Conservation (phyloP, 1,140 invertebrate genomes). For the Hypsibius dujardini region DNA sequence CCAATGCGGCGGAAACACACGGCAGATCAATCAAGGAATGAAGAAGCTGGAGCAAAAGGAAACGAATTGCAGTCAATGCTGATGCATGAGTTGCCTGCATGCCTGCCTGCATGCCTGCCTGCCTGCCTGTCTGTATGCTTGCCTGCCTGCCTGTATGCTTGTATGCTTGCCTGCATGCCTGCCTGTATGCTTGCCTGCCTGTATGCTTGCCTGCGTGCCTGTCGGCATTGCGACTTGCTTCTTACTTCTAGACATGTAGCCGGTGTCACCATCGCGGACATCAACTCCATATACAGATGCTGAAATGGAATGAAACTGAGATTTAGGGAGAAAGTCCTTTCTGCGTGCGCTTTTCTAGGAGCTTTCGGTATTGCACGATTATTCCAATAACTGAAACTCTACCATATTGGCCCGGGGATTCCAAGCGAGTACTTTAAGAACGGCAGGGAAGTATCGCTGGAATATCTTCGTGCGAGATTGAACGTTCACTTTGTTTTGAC, state of each 20-base stretch:
- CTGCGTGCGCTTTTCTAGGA: too few relatives aligned
- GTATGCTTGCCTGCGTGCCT: neutral
- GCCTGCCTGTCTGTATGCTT: too few relatives aligned
- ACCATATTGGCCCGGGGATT: conserved; percentile 3
- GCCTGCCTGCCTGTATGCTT: too few relatives aligned
- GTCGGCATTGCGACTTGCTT: neutral
- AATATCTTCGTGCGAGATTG: conserved; percentile 2
- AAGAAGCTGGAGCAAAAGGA: neutral
- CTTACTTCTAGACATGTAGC: neutral
- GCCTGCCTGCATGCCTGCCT: too few relatives aligned
- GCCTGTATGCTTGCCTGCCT: too few relatives aligned
- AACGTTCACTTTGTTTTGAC: neutral
- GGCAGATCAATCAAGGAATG: conserved; percentile 9
- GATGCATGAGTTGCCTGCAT: too few relatives aligned
- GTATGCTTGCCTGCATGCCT: too few relatives aligned
- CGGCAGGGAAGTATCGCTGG: neutral
- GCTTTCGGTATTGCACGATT: too few relatives aligned
- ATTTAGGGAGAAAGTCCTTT: too few relatives aligned
- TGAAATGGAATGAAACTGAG: too few relatives aligned
- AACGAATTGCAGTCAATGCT: too few relatives aligned
- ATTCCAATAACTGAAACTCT: too few relatives aligned
- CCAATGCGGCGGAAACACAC: conserved; percentile 3
- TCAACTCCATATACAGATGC: neutral
- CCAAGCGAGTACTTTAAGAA: conserved; percentile 2
- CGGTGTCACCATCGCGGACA: neutral